phyloP scores from a whole-genome alignment of 2,113 vertebrate species.

The Pseudopipra pipra region DNA sequence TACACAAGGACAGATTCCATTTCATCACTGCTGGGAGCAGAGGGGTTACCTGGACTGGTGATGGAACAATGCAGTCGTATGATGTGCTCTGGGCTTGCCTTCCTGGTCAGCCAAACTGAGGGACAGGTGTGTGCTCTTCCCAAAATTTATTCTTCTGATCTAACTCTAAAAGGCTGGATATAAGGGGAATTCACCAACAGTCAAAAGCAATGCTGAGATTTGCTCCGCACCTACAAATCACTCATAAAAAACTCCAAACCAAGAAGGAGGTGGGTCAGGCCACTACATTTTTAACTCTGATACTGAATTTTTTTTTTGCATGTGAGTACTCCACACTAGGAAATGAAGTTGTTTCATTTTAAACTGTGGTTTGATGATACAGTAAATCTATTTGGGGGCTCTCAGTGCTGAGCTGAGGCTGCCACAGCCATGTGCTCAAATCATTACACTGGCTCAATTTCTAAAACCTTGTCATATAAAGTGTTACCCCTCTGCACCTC shows the following conservation, averaged over 20 bases:
- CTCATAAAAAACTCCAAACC: neutral
- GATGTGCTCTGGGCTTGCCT: neutral
- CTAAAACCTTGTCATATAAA: neutral
- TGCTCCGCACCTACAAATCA: neutral
- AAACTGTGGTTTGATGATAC: neutral
- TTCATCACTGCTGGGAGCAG: neutral
- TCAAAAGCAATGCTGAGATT: neutral
- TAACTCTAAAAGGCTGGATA: neutral
- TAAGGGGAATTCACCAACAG: neutral
- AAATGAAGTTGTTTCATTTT: neutral
- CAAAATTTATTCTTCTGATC: neutral
- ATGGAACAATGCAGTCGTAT: rapidly evolving
- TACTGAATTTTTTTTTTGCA: neutral
- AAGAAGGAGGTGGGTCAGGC: neutral
- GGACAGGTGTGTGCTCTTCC: neutral
- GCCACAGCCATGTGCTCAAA: neutral
- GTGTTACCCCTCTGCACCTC: neutral
- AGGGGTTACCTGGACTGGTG: neutral
- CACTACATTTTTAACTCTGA: neutral
- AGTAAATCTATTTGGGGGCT: neutral
- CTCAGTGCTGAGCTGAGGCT: neutral
- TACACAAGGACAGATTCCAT: neutral
- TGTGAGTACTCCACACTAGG: neutral
- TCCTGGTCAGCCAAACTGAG: neutral
- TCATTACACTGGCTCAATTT: neutral